Conservation (phyloP, 2,797 vertebrate genomes). For the Borostomias antarcticus region DNA sequence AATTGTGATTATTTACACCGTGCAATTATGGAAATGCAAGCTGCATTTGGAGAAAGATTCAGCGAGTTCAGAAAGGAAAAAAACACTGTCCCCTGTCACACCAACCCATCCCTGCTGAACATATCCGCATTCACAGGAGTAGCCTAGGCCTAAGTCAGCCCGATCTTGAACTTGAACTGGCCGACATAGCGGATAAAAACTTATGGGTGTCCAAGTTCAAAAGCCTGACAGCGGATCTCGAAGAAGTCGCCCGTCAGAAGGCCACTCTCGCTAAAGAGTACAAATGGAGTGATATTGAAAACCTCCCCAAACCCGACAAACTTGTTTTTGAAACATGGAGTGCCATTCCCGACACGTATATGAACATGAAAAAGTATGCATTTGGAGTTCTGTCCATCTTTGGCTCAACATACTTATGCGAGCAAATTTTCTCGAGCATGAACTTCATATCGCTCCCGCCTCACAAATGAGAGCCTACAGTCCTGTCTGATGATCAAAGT, state of each 20-base stretch:
- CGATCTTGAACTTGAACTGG: slow-evolving; percentile 3
- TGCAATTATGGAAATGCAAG: slow-evolving; percentile 6
- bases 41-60: slow-evolving; percentile 15
- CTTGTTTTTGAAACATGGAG: slow-evolving; percentile 26
- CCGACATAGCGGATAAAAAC: slow-evolving; percentile 3
- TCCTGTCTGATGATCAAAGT: slow-evolving; percentile 28
- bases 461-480: slow-evolving; percentile 30
- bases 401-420: background rate
- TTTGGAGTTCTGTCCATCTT: slow-evolving; percentile 19
- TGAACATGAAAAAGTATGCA: slow-evolving; percentile 13
- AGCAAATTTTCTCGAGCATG: background rate
- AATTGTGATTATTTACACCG: slow-evolving; percentile 14
- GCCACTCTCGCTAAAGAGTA: slow-evolving; percentile 5
- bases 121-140: no score
- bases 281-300: slow-evolving; percentile 13
- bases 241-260: background rate
- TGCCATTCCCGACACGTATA: slow-evolving; percentile 21
- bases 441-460: background rate
- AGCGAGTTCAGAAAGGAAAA: slow-evolving; percentile 19
- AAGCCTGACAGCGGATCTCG: background rate
- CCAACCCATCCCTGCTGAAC: slow-evolving; percentile 9
- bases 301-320: slow-evolving; percentile 3
- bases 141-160: background rate
- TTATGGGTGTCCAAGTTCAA: slow-evolving; percentile 19
- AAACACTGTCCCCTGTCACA: slow-evolving; percentile 4